These are phyloP conservation scores for Drosophila santomea DNA, from an alignment of 1,140 invertebrate genomes.

Conservation along the genomic window DNA sequence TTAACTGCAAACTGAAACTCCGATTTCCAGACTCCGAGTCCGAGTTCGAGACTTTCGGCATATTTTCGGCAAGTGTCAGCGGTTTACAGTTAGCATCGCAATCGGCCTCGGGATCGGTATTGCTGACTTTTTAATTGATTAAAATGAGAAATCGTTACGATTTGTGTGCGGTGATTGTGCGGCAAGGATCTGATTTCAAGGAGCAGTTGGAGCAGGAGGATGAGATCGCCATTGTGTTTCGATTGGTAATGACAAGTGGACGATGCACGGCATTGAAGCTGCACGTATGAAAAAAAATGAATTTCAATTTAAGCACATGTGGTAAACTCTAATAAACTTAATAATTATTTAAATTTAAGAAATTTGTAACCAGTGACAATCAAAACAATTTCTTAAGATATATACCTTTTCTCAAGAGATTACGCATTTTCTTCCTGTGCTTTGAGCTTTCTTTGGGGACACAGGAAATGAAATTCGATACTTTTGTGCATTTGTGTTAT, in stretches of 20 bases:
- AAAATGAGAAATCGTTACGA: slow-evolving; percentile 85
- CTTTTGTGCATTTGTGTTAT: slow-evolving; percentile 64
- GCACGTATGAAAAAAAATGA: neutral
- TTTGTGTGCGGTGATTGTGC: slow-evolving; percentile 79
- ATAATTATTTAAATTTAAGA: too few species aligned
- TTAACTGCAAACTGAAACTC: neutral
- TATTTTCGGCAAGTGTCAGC: slow-evolving; percentile 80
- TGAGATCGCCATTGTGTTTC: slow-evolving; percentile 63
- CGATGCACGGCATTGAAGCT: slow-evolving; percentile 9
- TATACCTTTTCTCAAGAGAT: too few species aligned
- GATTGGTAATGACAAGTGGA: slow-evolving; percentile 75
- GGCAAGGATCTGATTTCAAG: slow-evolving; percentile 78
- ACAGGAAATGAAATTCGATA: slow-evolving; percentile 84
- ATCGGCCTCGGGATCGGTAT: slow-evolving; percentile 28
- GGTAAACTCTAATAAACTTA: too few species aligned
- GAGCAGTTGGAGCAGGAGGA: slow-evolving; percentile 12
- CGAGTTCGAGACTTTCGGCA: slow-evolving; percentile 32
- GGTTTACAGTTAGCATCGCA: slow-evolving; percentile 69
- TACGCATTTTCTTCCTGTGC: slow-evolving; percentile 5
- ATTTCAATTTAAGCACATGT: too few species aligned
- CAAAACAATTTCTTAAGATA: too few species aligned
- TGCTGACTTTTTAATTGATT: slow-evolving; percentile 85
- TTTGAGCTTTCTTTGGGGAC: slow-evolving; percentile 45
- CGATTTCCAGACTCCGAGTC: neutral
- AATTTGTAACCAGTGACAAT: too few species aligned